Evolutionary conservation across 2,888 invertebrate genomes (phyloP).

Genomic region (Meganola albula): DNA sequence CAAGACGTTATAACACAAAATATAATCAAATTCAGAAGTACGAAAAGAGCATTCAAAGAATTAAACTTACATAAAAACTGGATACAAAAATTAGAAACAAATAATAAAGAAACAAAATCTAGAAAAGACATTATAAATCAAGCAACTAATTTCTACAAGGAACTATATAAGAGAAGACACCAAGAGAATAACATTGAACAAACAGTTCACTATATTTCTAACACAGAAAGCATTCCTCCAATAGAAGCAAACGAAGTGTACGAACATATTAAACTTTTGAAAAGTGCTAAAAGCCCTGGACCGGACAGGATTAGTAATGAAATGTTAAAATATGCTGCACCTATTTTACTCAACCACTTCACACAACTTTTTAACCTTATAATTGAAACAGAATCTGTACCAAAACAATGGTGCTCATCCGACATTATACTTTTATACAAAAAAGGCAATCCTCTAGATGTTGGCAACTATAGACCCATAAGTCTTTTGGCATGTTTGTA

Average conservation of each 20-base stretch:
- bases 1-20: too few relatives aligned
- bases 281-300: constrained; percentile 1
- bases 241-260: background rate
- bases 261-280: background rate
- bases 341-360: background rate
- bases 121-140: background rate
- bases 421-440: background rate
- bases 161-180: background rate
- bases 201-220: background rate
- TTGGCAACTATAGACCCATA: background rate
- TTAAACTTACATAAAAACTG: background rate
- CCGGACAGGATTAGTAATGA: background rate
- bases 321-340: background rate
- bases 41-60: background rate
- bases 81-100: background rate
- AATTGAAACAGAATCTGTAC: background rate
- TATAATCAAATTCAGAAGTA: too few relatives aligned
- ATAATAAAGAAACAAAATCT: background rate
- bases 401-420: background rate
- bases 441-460: background rate
- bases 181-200: background rate
- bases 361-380: background rate
- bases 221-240: background rate
- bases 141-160: background rate
- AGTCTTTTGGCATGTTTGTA: background rate